A percentile compares a stretch with the other conserved stretches of the same genome.
Conservation (phyloP, 2,888 invertebrate species). For the Cybosia mesomella region DNA sequence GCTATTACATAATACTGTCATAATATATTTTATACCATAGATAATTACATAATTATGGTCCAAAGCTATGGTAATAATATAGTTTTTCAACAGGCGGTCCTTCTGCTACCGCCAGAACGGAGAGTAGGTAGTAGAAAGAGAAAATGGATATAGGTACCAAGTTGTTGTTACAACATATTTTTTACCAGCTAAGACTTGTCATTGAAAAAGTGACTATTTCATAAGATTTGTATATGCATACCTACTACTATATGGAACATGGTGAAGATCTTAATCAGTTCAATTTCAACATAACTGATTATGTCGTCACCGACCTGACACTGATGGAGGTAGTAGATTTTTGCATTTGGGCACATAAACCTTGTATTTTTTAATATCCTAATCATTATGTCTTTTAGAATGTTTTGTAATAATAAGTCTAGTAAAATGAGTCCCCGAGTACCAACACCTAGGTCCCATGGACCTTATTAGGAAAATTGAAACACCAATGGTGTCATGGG, state of each 20-base stretch:
- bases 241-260: not conserved
- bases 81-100: not conserved
- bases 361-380: too few relatives aligned
- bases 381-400: not conserved
- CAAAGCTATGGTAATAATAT: not conserved
- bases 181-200: not conserved
- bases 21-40: not conserved
- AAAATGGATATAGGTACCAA: not conserved
- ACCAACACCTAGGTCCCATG: too few relatives aligned
- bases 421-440: not conserved
- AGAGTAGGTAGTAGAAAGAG: too few relatives aligned
- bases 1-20: not conserved
- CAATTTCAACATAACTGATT: not conserved
- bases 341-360: not conserved
- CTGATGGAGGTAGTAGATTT: not conserved
- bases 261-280: not conserved
- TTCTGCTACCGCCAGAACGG: too few relatives aligned
- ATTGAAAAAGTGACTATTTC: too few relatives aligned
- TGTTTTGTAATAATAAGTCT: not conserved
- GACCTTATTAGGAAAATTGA: too few relatives aligned
- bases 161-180: not conserved
- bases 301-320: not conserved
- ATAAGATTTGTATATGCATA: not conserved
- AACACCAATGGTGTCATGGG: too few relatives aligned
- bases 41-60: constrained; percentile 2